phyloP scores from a whole-genome alignment of 2,113 vertebrate genomes.

The Egretta garzetta region DNA sequence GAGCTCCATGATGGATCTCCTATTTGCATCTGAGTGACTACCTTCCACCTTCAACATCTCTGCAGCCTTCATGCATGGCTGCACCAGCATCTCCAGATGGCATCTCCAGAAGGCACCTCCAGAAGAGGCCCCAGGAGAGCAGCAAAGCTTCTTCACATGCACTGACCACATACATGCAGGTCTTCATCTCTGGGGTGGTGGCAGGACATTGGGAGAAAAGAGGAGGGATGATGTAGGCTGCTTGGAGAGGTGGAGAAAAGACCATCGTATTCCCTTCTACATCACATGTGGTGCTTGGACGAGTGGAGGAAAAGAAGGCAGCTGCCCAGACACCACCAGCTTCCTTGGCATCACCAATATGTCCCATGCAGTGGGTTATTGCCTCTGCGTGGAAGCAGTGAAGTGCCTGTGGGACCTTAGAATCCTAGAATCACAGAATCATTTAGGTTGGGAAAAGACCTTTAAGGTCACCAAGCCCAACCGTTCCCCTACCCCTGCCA shows the following conservation, averaged over 20 bases:
- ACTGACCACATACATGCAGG: background rate
- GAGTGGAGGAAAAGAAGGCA: background rate
- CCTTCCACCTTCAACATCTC: background rate
- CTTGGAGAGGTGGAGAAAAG: background rate
- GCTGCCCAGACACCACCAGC: no score
- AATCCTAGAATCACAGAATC: no score
- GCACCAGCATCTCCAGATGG: background rate
- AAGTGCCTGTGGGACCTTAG: background rate
- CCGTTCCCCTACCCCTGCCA: no score
- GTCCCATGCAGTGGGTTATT: fast-evolving
- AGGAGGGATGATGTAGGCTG: background rate
- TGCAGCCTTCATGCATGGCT: background rate
- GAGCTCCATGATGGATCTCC: background rate
- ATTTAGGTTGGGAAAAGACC: no score
- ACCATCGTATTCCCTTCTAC: background rate
- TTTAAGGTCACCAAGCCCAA: no score
- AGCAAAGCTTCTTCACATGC: background rate
- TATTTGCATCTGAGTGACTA: fast-evolving
- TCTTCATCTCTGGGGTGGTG: background rate
- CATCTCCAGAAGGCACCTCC: background rate
- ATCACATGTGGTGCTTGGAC: background rate
- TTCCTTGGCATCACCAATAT: background rate
- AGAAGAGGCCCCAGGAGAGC: background rate
- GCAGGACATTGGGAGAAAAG: background rate
- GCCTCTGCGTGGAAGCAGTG: background rate